A percentile compares a stretch with the other conserved stretches of the same genome.
These are phyloP conservation scores for Phocoena phocoena DNA, from an alignment of 2,113 vertebrate species.

Conservation along the genomic window DNA sequence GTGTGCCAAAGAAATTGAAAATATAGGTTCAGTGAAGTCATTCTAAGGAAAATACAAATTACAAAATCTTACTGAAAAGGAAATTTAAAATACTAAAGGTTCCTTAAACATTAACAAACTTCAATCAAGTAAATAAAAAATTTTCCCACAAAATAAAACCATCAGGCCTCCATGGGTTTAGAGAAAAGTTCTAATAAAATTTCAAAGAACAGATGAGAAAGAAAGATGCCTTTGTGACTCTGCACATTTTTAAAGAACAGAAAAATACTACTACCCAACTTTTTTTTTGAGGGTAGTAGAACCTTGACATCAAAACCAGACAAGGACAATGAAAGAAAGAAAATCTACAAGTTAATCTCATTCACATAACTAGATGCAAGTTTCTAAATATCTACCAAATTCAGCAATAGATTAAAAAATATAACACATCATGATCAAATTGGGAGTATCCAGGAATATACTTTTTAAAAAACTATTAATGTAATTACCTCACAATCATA, in stretches of 20 bases:
- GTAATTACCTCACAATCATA: background rate
- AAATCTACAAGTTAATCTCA: background rate
- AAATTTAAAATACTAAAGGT: background rate
- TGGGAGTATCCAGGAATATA: background rate
- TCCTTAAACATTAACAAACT: background rate
- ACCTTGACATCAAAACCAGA: background rate
- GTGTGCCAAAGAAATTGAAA: background rate
- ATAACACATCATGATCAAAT: background rate
- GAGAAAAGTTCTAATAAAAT: background rate
- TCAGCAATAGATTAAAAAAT: background rate
- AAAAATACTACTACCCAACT: background rate
- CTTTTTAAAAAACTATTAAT: background rate
- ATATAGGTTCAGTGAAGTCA: background rate
- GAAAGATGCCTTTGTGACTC: background rate
- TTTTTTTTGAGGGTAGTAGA: background rate
- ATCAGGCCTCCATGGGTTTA: background rate
- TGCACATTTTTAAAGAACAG: background rate
- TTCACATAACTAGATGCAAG: background rate
- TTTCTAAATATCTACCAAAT: background rate
- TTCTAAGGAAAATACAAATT: conserved; percentile 3
- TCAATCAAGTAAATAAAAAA: background rate
- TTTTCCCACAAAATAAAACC: background rate
- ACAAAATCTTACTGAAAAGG: background rate
- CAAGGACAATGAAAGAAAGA: background rate
- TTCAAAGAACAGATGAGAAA: background rate